Base-by-base conservation (phyloP, 1,140 invertebrate species). In the Agrypnia vestita region DNA sequence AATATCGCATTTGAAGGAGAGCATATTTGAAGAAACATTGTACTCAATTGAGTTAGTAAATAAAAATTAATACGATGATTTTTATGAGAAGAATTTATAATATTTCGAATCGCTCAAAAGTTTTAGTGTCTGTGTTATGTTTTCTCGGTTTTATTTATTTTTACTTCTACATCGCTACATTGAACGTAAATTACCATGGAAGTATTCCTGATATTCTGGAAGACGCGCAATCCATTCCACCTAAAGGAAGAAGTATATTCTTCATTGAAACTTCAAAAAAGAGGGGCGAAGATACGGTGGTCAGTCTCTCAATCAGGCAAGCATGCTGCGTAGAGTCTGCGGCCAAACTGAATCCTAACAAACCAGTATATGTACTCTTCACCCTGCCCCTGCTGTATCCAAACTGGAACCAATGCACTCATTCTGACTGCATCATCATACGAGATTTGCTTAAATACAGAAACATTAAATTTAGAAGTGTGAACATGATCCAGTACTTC, bases 251-350 rank as follows among this genome's bases (percentile, higher is more conserved):
- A 55, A 13, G 84, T 0, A 92, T 93, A 71, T 93, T 92, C 80
- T 92, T 93, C 75, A 88, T 90, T 61, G 91, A 93, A 78, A 91
- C 92, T 0, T 91, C 91, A 0, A 91, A 90, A 43, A 71, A 82
- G 15, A 8, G 15, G 0, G 15, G 25, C 25, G 25, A 13, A 12
- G 19, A 44, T 3, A 0, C 11, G 11, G 47, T 53, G 6, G 15
- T 81, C 3, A 17, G 11, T 11, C 72, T 91, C 21, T 89, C 86
- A 15, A 79, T 88, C 0, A 86, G 91, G 21, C 90, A 93, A 83
- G 89, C 90, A 0, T 93, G 92, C 80, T 89, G 91, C 0, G 87
- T 93, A 0, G 92, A 93, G 85, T 92, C 92, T 0, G 91, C 91
- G 0, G 91, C 91, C 0, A 85, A 83, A 17, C 86, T 89, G 80